Evolutionary conservation across 1,140 invertebrate genomes (phyloP), one percentile per base, ranked within the genome.

Genomic region (Ditylenchus dipsaci): DNA sequence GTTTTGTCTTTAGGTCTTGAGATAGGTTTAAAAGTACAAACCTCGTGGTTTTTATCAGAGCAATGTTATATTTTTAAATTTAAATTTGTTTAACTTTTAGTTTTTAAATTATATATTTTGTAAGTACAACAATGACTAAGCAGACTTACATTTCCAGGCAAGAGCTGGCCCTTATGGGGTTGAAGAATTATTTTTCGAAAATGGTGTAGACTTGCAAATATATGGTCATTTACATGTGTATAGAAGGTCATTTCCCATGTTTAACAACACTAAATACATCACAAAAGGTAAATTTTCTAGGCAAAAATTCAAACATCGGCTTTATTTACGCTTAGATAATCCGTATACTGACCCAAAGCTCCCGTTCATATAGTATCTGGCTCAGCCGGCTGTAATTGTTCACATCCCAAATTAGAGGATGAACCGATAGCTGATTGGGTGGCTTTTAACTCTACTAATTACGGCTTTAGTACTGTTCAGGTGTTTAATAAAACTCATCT

Each of bases 141-240:
- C n/a, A n/a, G n/a, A n/a, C n/a, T n/a, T n/a, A n/a, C n/a, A n/a
- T n/a, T n/a, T n/a, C n/a, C n/a, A n/a, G n/a, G n/a, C n/a, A n/a
- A n/a, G n/a, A n/a, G 56, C 33, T 13, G 71, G 79, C 43, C 61
- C 65, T 3, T 76, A 74, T 58, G 86, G 87, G 0, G 83, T 97
- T 58, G 95, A 97, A 85, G 86, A 91, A 43, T 81, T 97, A 1
- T 90, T 97, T 79, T 89, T 89, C 75, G 86, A 91, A 61, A 88
- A 91, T 81, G 91, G 91, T 58, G 95, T 97, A 19, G 95, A 97
- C 85, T 83, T 96, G 60, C 88, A 89, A 81, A 86, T 97, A 17
- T 95, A 92, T 91, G 93, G 91, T 0, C 94, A 97, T 84, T 92
- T 96, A 83, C 93, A 97, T 85, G 90, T 90, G 13, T 74, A 62